A percentile compares a stretch with the other conserved stretches of the same genome.
Conservation (phyloP, 1,140 invertebrate species). For the Chrysoperla carnea region DNA sequence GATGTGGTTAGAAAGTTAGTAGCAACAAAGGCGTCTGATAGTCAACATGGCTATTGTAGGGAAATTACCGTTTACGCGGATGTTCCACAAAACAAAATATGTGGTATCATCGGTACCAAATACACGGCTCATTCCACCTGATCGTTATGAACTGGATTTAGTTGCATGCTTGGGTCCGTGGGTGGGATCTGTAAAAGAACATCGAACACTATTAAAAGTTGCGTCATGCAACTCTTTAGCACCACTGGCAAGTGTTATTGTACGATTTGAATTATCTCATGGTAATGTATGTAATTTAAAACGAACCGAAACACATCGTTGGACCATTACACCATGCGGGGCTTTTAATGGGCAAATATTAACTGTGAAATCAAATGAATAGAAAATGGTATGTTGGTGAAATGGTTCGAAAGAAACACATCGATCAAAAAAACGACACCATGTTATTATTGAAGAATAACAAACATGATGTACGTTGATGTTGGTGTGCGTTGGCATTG, state of each 20-base stretch:
- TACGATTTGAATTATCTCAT: not conserved
- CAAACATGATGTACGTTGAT: constrained; percentile 34
- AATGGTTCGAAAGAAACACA: not conserved
- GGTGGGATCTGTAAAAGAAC: not conserved
- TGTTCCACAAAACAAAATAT: constrained; percentile 37
- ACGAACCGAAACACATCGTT: not conserved
- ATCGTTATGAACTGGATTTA: not conserved
- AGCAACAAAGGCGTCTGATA: constrained; percentile 50
- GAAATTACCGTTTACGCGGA: constrained; percentile 63
- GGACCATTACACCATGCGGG: not conserved
- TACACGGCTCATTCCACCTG: not conserved
- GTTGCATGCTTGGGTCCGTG: not conserved
- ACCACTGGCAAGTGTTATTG: no score
- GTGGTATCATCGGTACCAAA: not conserved
- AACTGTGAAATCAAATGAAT: not conserved
- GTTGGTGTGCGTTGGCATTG: constrained; percentile 70
- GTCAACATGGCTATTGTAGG: constrained; percentile 70
- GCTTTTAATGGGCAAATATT: no score
- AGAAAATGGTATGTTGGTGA: not conserved
- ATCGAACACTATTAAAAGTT: not conserved
- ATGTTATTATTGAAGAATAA: constrained; percentile 41
- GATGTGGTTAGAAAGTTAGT: constrained; percentile 72
- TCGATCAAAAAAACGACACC: constrained; percentile 2
- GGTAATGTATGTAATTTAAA: not conserved
- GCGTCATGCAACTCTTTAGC: no score